Conservation (phyloP, 2,888 invertebrate species). For the Biston betularia region DNA sequence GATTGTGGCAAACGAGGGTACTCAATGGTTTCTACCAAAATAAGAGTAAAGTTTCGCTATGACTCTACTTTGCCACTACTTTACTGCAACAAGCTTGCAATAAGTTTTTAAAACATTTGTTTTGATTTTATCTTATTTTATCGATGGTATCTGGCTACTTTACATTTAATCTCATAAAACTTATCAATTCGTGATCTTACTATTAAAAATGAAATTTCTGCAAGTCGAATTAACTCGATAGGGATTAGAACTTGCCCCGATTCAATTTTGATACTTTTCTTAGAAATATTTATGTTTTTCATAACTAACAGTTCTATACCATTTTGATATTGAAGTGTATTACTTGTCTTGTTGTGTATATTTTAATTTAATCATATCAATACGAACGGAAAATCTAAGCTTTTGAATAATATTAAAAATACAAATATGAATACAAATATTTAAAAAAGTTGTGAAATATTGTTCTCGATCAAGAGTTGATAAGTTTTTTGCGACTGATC, state of each 20-base stretch:
- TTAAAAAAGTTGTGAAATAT: too few relatives aligned
- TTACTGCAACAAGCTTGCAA: constrained; percentile 67
- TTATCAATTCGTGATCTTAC: constrained; percentile 1
- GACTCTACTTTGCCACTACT: constrained; percentile 85
- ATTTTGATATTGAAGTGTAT: too few relatives aligned
- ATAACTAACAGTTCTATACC: too few relatives aligned
- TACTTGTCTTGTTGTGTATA: too few relatives aligned
- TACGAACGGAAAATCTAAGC: background rate
- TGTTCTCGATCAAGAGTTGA: background rate
- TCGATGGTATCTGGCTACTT: constrained; percentile 17
- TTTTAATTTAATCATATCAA: too few relatives aligned
- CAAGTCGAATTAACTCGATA: background rate
- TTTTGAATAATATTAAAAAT: background rate
- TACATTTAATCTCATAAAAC: constrained; percentile 8
- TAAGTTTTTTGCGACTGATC: constrained; percentile 10
- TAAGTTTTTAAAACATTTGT: constrained; percentile 43
- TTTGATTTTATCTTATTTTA: constrained; percentile 4
- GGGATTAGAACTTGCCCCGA: background rate
- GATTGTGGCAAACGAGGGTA: constrained; percentile 78
- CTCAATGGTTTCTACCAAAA: constrained; percentile 68
- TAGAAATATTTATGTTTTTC: background rate
- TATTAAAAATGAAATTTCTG: background rate
- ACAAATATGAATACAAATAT: too few relatives aligned
- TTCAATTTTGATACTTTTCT: background rate
- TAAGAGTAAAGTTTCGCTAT: constrained; percentile 85